A percentile compares a stretch with the other conserved stretches of the same genome.
phyloP scores from a whole-genome alignment of 2,888 invertebrate genomes.

The Andricus quercusramuli region DNA sequence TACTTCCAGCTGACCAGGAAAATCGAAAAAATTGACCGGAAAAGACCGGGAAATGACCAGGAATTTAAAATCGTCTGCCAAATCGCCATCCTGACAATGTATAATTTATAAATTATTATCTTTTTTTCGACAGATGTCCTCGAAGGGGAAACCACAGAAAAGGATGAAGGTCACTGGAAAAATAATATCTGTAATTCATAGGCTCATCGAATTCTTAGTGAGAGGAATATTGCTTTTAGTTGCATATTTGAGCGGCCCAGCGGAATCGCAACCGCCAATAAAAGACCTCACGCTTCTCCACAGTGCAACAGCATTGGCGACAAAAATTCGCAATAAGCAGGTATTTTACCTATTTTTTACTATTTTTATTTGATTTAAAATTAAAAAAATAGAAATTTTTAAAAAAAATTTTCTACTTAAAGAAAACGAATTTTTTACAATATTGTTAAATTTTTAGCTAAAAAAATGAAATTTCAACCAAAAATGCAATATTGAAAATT shows the following conservation, averaged over 20 bases:
- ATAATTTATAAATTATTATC: background rate
- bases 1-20: no score
- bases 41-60: no score
- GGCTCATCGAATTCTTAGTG: slow-evolving; percentile 80
- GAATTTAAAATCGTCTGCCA: no score
- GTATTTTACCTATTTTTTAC: slow-evolving; percentile 78
- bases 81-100: no score
- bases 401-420: no score
- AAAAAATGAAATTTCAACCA: no score
- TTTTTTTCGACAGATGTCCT: slow-evolving; percentile 56
- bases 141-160: slow-evolving; percentile 49
- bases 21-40: no score
- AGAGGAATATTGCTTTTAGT: slow-evolving; percentile 81
- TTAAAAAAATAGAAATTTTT: no score
- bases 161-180: slow-evolving; percentile 63
- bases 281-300: slow-evolving; percentile 86
- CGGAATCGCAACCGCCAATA: slow-evolving; percentile 85
- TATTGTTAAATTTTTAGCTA: no score
- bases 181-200: slow-evolving; percentile 75
- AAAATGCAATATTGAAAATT: no score
- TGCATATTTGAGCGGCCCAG: slow-evolving; percentile 81
- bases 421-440: no score
- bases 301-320: slow-evolving; percentile 87
- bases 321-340: slow-evolving; percentile 88
- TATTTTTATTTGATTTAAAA: background rate